Conservation (phyloP, 1,140 invertebrate species). For the Ceratosolen fusciceps region DNA sequence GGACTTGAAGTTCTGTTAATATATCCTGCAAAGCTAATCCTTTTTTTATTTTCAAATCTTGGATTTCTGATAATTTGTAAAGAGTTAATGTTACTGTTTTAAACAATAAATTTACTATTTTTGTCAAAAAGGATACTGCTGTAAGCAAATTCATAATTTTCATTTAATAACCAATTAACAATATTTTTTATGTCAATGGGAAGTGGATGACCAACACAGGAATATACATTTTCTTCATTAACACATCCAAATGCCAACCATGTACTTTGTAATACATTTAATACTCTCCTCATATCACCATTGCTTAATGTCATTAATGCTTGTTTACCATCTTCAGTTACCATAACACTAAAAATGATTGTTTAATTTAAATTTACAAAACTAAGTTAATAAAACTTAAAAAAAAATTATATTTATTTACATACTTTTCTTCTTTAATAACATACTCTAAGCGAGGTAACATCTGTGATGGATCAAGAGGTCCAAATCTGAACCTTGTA, state of each 20-base stretch:
- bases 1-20: slow-evolving; percentile 87
- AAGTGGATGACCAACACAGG: slow-evolving; percentile 96
- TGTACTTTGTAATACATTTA: slow-evolving; percentile 97
- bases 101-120: background rate
- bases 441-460: slow-evolving; percentile 90
- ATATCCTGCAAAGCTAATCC: slow-evolving; percentile 93
- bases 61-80: slow-evolving; percentile 77
- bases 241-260: slow-evolving; percentile 87
- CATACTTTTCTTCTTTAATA: slow-evolving; percentile 87
- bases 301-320: slow-evolving; percentile 90
- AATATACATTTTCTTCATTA: slow-evolving; percentile 94
- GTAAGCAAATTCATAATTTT: slow-evolving; percentile 84
- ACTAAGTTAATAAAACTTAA: slow-evolving; percentile 27
- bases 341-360: slow-evolving; percentile 79
- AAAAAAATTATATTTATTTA: background rate
- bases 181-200: slow-evolving; percentile 92
- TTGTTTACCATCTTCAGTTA: slow-evolving; percentile 92
- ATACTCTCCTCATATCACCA: slow-evolving; percentile 98
- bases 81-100: background rate
- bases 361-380: slow-evolving; percentile 35
- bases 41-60: slow-evolving; percentile 87
- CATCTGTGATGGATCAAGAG: slow-evolving; percentile 89
- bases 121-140: slow-evolving; percentile 82
- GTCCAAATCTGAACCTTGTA: slow-evolving; percentile 97
- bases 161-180: slow-evolving; percentile 90